Evolutionary conservation across 2,888 invertebrate genomes (phyloP).

Genomic region (Agrotis exclamationis): DNA sequence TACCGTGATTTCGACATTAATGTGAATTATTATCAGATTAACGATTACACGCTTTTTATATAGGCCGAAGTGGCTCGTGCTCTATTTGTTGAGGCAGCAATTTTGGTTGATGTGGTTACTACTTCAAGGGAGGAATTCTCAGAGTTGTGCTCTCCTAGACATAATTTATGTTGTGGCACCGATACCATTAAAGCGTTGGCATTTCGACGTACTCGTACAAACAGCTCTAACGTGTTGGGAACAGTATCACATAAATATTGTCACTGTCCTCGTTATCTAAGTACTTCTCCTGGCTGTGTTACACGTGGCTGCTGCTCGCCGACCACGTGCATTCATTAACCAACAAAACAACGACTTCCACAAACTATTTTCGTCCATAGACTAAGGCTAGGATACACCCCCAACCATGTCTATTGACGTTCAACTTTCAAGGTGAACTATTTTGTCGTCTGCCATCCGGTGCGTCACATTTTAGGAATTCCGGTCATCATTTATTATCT

Average conservation of each 20-base stretch:
- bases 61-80: background rate
- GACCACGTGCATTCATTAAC: constrained; percentile 30
- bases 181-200: constrained; percentile 27
- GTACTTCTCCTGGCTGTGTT: constrained; percentile 32
- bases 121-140: background rate
- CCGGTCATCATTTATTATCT: constrained; percentile 55
- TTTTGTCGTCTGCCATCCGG: constrained; percentile 20
- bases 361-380: constrained; percentile 31
- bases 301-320: constrained; percentile 9
- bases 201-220: constrained; percentile 5
- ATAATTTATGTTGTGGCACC: constrained; percentile 25
- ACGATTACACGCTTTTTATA: background rate
- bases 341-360: constrained; percentile 20
- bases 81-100: background rate
- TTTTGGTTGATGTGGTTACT: background rate
- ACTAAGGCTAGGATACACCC: constrained; percentile 37
- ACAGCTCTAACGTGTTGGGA: constrained; percentile 8
- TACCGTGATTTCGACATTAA: constrained; percentile 13
- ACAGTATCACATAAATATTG: constrained; percentile 37
- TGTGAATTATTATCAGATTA: background rate
- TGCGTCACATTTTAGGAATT: constrained; percentile 67
- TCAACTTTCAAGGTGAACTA: constrained; percentile 58
- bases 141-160: constrained; percentile 2
- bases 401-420: constrained; percentile 35
- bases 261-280: constrained; percentile 32